phyloP scores from a whole-genome alignment of 2,888 invertebrate genomes.

The Lathronympha strigana region DNA sequence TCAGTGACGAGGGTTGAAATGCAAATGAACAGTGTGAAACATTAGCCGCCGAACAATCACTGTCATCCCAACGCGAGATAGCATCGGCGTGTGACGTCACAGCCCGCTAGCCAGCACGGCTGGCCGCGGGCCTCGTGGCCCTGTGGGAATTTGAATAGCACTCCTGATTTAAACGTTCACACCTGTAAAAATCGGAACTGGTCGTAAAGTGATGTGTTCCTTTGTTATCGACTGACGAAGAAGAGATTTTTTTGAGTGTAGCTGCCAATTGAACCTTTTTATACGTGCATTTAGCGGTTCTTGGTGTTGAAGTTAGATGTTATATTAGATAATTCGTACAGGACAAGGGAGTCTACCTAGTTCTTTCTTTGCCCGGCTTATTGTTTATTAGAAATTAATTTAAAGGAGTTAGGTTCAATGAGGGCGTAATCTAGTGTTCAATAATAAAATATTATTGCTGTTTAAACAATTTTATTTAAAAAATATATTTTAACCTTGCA shows the following conservation, averaged over 20 bases:
- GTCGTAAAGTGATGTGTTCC: background rate
- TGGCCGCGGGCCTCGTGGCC: background rate
- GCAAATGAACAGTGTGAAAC: background rate
- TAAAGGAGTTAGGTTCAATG: no score
- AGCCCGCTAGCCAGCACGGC: conserved; percentile 3
- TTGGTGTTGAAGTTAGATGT: no score
- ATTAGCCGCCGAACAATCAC: conserved; percentile 14
- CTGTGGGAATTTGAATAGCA: conserved; percentile 68
- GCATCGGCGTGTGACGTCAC: conserved; percentile 22
- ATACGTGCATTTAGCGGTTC: no score
- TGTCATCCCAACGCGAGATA: conserved; percentile 17
- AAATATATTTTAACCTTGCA: no score
- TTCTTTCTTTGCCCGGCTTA: no score
- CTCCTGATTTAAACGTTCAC: conserved; percentile 61
- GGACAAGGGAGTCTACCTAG: no score
- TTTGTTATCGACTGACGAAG: background rate
- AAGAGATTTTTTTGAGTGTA: background rate
- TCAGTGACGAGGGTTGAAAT: background rate
- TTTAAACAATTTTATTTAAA: no score
- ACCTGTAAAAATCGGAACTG: conserved; percentile 46
- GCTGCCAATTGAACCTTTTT: no score
- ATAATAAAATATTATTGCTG: no score
- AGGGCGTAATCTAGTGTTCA: no score
- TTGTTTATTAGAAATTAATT: no score
- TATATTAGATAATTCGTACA: no score